phyloP scores from a whole-genome alignment of 2,888 invertebrate species.

The Drosophila acutilabella region DNA sequence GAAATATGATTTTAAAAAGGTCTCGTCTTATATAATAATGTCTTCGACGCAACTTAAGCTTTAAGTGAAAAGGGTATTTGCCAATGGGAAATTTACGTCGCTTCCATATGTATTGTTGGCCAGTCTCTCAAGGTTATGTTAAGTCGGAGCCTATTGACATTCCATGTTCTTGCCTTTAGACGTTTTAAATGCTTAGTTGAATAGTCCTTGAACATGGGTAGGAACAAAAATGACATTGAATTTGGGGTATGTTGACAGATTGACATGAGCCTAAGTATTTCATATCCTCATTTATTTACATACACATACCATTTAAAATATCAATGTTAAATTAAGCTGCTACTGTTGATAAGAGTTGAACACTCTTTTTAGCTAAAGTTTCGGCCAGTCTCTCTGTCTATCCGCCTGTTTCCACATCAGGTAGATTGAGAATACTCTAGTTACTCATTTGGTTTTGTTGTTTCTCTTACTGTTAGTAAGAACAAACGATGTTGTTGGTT shows the following conservation, averaged over 20 bases:
- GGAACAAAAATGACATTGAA: constrained; percentile 53
- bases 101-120: constrained; percentile 41
- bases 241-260: constrained; percentile 67
- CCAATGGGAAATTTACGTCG: constrained; percentile 19
- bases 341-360: background rate
- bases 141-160: constrained; percentile 7
- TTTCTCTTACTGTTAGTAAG: too few relatives aligned
- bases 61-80: constrained; percentile 68
- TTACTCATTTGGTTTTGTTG: too few relatives aligned
- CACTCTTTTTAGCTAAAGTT: too few relatives aligned
- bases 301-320: background rate
- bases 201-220: constrained; percentile 5
- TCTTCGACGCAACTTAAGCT: constrained; percentile 31
- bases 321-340: background rate
- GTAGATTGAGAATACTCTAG: too few relatives aligned
- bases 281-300: background rate
- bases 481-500: too few relatives aligned
- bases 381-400: too few relatives aligned
- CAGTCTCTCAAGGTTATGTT: background rate
- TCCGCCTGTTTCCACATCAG: too few relatives aligned
- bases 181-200: constrained; percentile 1
- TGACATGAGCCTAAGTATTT: constrained; percentile 48
- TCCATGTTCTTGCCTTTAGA: constrained; percentile 22
- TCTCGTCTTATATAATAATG: constrained; percentile 32
- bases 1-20: constrained; percentile 61